Base-by-base conservation (phyloP, 2,888 invertebrate genomes). In the Caenorhabditis japonica region DNA sequence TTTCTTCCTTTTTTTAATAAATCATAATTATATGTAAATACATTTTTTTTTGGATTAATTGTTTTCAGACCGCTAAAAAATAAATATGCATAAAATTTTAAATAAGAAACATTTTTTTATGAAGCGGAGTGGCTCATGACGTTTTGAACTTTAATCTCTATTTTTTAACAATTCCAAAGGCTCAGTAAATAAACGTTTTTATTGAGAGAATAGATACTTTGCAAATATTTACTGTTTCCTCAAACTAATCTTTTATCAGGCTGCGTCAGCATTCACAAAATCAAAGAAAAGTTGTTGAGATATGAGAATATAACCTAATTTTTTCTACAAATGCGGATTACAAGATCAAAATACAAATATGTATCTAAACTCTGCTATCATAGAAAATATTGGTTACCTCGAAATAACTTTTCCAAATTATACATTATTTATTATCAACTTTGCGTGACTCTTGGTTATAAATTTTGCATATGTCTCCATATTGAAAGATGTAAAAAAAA, bases 141-240 rank as follows among this genome's bases (percentile, higher is more conserved):
- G 66, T 39, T 43, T 47, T 56, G 66, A 33, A 56, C 56, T 58
- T 55, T 66, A 51, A 66, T 56, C 56, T 66, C 17, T 30, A 25
- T 33, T 33, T 64, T 55, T 39, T 56, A 64, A 64, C 47, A 56
- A 56, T 66, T 66, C 66, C 56, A 58, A 66, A 56, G 21, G 41
- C 33, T 56, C 17, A 19, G 23, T 25, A 56, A 66, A 51, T 21
- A 58, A 51, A n/a, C 7, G 21, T n/a, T 27, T 13, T 2, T 7
- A n/a, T 36, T 38, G 34, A 51, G 41, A 27, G 33, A 15, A 43
- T 52, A 21, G 52, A 61, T 46, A 36, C 15, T 56, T 56, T 49
- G 56, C 36, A 56, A 66, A 66, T 66, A 66, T 66, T 66, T 56
- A 27, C 53, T 3, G 12, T 19, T 17, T n/a, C n/a, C 38, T 38